Percentiles rank a stretch among this genome's conserved stretches.
phyloP scores from a whole-genome alignment of 1,140 invertebrate species.

The Bombus difficillimus region DNA sequence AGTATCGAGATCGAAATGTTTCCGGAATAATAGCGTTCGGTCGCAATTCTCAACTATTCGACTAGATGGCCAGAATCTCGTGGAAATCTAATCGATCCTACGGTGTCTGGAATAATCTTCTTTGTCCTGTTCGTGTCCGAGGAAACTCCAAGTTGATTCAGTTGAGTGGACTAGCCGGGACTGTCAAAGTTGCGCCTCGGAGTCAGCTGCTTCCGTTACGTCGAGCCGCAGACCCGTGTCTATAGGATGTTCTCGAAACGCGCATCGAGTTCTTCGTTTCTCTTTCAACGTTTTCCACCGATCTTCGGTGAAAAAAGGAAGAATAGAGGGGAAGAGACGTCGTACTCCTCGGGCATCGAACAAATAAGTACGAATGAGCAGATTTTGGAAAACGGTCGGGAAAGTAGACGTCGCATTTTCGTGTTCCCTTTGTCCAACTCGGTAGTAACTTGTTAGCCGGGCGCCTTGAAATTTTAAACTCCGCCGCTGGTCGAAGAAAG shows the following conservation, averaged over 20 bases:
- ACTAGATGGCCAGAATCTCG: neutral
- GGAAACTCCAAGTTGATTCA: neutral
- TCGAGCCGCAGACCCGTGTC: neutral
- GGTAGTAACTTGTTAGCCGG: neutral
- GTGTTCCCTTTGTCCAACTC: neutral
- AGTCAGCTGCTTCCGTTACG: conserved; percentile 40
- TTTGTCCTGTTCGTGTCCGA: neutral
- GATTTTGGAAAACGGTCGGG: no score
- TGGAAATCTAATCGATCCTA: neutral
- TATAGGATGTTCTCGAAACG: neutral
- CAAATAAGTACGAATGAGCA: neutral
- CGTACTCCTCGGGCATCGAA: neutral
- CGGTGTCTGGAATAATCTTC: neutral
- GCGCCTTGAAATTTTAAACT: conserved; percentile 2
- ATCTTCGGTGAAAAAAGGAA: no score
- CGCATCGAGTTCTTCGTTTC: neutral
- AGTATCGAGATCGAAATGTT: neutral
- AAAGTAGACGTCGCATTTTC: neutral
- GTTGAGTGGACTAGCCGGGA: conserved; percentile 11
- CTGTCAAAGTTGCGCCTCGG: conserved; percentile 29
- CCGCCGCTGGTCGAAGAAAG: neutral
- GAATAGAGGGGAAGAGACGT: neutral
- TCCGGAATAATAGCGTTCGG: neutral
- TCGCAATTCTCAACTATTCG: neutral
- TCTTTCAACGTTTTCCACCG: no score